A percentile compares a stretch with the other conserved stretches of the same genome.
phyloP scores from a whole-genome alignment of 2,113 vertebrate genomes.

The Megaleporinus macrocephalus region DNA sequence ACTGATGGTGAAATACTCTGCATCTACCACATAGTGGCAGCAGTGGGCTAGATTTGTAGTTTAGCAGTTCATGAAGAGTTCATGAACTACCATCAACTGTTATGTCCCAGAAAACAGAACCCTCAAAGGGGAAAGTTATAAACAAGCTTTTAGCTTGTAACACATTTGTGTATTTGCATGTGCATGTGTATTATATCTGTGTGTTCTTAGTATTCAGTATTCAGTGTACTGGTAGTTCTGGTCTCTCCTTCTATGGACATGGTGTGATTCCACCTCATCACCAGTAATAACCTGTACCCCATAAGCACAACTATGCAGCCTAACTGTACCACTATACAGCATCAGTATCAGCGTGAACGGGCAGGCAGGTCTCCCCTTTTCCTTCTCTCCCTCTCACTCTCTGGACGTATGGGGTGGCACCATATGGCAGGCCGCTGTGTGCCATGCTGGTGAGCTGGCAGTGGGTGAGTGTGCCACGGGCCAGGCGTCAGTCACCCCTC shows the following conservation, averaged over 20 bases:
- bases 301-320: not conserved
- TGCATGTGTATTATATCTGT: slow-evolving; percentile 30
- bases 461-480: slow-evolving; percentile 75
- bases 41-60: slow-evolving; percentile 52
- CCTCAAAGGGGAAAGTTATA: not conserved
- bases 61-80: slow-evolving; percentile 29
- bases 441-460: slow-evolving; percentile 83
- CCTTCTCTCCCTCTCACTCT: slow-evolving; percentile 50
- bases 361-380: slow-evolving; percentile 58
- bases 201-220: not conserved
- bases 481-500: slow-evolving; percentile 80
- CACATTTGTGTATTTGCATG: slow-evolving; percentile 1
- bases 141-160: slow-evolving; percentile 3
- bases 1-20: slow-evolving; percentile 33
- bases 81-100: not conserved
- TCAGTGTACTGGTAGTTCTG: slow-evolving; percentile 23
- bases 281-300: slow-evolving; percentile 1
- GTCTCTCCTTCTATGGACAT: slow-evolving; percentile 21
- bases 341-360: slow-evolving; percentile 55
- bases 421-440: slow-evolving; percentile 84
- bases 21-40: slow-evolving; percentile 72
- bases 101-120: not conserved
- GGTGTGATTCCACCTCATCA: not conserved
- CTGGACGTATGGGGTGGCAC: slow-evolving; percentile 76
- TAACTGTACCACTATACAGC: slow-evolving; percentile 22